phyloP scores from a whole-genome alignment of 2,113 vertebrate genomes.

The Rhombomys opimus region DNA sequence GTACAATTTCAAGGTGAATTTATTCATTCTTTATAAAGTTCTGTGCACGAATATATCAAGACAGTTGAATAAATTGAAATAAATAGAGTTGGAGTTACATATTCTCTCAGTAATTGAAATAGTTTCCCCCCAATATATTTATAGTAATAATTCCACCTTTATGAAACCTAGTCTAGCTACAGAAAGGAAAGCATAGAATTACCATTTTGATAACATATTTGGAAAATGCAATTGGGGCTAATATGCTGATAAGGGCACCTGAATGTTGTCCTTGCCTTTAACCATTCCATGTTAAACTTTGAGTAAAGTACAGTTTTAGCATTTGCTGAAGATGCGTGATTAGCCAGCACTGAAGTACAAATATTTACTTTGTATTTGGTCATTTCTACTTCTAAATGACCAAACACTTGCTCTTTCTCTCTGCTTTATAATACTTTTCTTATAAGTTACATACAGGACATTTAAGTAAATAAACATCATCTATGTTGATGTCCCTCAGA shows the following conservation, averaged over 20 bases:
- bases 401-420: constrained; percentile 22
- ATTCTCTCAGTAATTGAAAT: constrained; percentile 90
- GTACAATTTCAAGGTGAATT: constrained; percentile 92
- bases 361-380: constrained; percentile 67
- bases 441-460: background rate
- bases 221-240: constrained; percentile 86
- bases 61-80: constrained; percentile 92
- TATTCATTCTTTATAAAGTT: constrained; percentile 91
- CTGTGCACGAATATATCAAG: constrained; percentile 87
- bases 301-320: constrained; percentile 63
- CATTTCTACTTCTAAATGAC: constrained; percentile 41
- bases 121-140: constrained; percentile 87
- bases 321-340: constrained; percentile 77
- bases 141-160: constrained; percentile 89
- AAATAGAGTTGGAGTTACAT: constrained; percentile 91
- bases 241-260: constrained; percentile 86
- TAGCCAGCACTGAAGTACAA: constrained; percentile 60
- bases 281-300: constrained; percentile 70
- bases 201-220: constrained; percentile 92
- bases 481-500: background rate
- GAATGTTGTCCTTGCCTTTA: constrained; percentile 86
- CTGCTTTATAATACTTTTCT: background rate
- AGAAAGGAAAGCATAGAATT: constrained; percentile 88
- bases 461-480: background rate
- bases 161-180: constrained; percentile 84